Conservation (phyloP, 2,888 invertebrate species). For the Hydroisotoma schaefferi region DNA sequence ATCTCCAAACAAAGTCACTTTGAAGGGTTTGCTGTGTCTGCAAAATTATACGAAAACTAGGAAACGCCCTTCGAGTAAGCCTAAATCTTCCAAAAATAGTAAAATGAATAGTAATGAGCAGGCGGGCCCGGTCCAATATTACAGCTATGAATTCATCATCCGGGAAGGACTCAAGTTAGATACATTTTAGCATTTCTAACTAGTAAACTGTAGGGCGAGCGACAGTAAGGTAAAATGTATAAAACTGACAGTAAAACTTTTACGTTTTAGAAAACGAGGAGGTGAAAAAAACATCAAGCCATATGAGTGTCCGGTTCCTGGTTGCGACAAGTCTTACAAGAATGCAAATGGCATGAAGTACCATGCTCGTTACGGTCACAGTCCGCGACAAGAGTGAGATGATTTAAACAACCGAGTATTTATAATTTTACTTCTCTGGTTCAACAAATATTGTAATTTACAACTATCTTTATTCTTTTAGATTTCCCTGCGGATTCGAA, state of each 20-base stretch:
- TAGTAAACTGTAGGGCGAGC: too few relatives aligned
- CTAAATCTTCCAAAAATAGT: too few relatives aligned
- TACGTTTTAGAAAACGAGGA: background rate
- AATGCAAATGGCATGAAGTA: constrained; percentile 86
- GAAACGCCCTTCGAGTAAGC: too few relatives aligned
- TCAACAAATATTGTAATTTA: too few relatives aligned
- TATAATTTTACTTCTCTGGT: background rate
- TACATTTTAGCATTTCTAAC: too few relatives aligned
- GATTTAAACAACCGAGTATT: background rate
- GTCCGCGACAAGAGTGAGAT: constrained; percentile 75
- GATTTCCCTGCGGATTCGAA: constrained; percentile 61
- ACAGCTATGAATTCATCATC: background rate
- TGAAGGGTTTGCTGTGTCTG: too few relatives aligned
- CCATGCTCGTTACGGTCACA: constrained; percentile 81
- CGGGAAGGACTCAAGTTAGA: background rate
- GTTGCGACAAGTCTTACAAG: constrained; percentile 82
- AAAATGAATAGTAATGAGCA: too few relatives aligned
- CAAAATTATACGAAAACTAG: too few relatives aligned
- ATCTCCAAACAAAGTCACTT: too few relatives aligned
- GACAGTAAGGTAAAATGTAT: too few relatives aligned
- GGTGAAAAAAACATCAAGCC: constrained; percentile 17
- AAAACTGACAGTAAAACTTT: too few relatives aligned
- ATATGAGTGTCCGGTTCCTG: constrained; percentile 68
- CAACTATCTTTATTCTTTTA: constrained; percentile 4
- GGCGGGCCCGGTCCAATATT: too few relatives aligned